Base-by-base conservation (phyloP, 2,888 invertebrate species). In the Caenorhabditis uteleia region DNA sequence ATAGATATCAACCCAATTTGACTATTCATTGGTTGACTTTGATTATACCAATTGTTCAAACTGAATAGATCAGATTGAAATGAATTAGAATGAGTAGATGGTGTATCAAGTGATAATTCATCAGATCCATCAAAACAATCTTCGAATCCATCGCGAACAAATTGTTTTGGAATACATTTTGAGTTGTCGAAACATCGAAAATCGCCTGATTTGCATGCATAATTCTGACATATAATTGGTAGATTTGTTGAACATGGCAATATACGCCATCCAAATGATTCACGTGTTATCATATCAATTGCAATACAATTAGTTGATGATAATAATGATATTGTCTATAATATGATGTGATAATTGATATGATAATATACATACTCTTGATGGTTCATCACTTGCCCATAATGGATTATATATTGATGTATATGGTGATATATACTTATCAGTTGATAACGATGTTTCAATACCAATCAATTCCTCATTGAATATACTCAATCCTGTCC, bases 131-230 rank as follows among this genome's bases (percentile, higher is more conserved):
- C 74, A 1, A 26, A 46, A 55, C 77, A 78, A 48, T 77, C 77
- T n/a, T 57, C 45, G 21, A 77, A 53, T 16, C 67, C 65, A 46
- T 78, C 78, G 42, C 68, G 51, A 2, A 66, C 43, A 6, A 75
- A 65, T 4, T 42, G 34, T n/a, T 39, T 21, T 1, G 77, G 70
- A 55, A 78, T 66, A 47, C 78, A 78, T 27, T 59, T 66, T 12
- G 68, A 71, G 43, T 75, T 75, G 57, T 78, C 78, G 18, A 31
- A 26, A 34, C 78, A 78, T 29, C 78, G 70, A 29, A 64, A 75
- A 16, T 68, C 58, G 27, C 53, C 68, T 16, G 62, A 51, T 14
- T 59, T 60, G 56, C 79, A 79, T n/a, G 71, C 68, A 42, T 77
- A 77, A 23, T 78, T 78, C 31, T 79, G 62, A 45, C 79, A 79